Evolutionary conservation across 2,113 vertebrate species (phyloP).

Genomic region (Rhea americana): DNA sequence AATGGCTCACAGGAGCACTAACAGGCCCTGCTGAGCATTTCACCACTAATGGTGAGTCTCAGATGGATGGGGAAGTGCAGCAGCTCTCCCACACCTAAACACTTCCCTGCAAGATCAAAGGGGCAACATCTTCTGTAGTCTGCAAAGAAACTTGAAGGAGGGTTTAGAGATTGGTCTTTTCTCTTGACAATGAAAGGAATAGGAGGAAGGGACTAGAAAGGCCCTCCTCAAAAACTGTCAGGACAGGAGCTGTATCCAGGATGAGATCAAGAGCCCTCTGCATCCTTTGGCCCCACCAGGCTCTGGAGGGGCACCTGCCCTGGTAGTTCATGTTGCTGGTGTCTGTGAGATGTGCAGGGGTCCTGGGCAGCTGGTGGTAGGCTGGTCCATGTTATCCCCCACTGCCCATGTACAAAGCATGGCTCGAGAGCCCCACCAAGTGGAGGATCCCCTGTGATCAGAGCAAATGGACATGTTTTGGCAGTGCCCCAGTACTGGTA

Average conservation of each 20-base stretch:
- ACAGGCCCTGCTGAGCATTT: not conserved
- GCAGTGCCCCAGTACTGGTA: not conserved
- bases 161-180: not conserved
- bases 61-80: not conserved
- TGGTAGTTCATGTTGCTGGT: fast-evolving
- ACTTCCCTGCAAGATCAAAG: not conserved
- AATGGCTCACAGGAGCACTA: not conserved
- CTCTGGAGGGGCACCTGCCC: not conserved
- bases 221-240: not conserved
- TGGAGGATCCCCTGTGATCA: fast-evolving
- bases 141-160: not conserved
- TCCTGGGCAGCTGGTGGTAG: not conserved
- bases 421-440: not conserved
- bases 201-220: not conserved
- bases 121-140: not conserved
- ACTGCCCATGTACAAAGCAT: fast-evolving
- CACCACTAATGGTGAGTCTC: not conserved
- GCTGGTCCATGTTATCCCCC: fast-evolving
- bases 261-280: not conserved
- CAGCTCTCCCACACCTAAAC: not conserved
- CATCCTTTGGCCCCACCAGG: not conserved
- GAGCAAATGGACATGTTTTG: not conserved
- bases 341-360: not conserved
- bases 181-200: not conserved
- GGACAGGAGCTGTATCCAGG: not conserved